phyloP scores from a whole-genome alignment of 2,888 invertebrate species.

The Cerastoderma edule region DNA sequence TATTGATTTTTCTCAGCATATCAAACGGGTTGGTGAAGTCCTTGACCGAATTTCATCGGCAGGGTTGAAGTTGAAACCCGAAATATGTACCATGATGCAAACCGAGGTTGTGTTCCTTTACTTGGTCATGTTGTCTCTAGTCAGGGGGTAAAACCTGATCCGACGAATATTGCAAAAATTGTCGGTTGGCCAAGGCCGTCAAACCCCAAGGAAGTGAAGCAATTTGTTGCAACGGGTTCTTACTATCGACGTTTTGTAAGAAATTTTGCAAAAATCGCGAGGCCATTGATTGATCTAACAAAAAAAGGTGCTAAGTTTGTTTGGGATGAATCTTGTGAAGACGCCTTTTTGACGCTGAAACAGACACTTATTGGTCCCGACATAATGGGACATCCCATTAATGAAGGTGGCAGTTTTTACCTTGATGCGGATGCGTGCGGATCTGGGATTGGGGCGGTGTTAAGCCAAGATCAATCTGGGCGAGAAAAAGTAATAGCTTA shows the following conservation, averaged over 20 bases:
- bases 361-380: slow-evolving; percentile 2
- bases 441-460: slow-evolving; percentile 45
- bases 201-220: slow-evolving; percentile 25
- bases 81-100: slow-evolving; percentile 28
- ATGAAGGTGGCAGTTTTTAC: slow-evolving; percentile 34
- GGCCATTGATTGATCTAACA: slow-evolving; percentile 28
- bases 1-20: slow-evolving; percentile 21
- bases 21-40: slow-evolving; percentile 28
- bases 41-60: slow-evolving; percentile 24
- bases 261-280: slow-evolving; percentile 27
- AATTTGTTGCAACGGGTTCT: slow-evolving; percentile 27
- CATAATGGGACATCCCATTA: slow-evolving; percentile 43
- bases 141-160: slow-evolving; percentile 29
- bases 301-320: slow-evolving; percentile 23
- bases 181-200: slow-evolving; percentile 25
- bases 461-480: slow-evolving; percentile 43
- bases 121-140: slow-evolving; percentile 36
- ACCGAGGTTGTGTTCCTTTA: slow-evolving; percentile 30
- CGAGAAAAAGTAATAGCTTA: slow-evolving; percentile 45
- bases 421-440: slow-evolving; percentile 57
- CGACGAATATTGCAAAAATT: slow-evolving; percentile 30
- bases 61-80: slow-evolving; percentile 34
- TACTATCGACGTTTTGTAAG: slow-evolving; percentile 33
- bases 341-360: neutral
- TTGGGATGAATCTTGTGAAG: slow-evolving; percentile 22